Evolutionary conservation across 2,888 invertebrate species (phyloP).

Genomic region (Drosophila kambysellisi): DNA sequence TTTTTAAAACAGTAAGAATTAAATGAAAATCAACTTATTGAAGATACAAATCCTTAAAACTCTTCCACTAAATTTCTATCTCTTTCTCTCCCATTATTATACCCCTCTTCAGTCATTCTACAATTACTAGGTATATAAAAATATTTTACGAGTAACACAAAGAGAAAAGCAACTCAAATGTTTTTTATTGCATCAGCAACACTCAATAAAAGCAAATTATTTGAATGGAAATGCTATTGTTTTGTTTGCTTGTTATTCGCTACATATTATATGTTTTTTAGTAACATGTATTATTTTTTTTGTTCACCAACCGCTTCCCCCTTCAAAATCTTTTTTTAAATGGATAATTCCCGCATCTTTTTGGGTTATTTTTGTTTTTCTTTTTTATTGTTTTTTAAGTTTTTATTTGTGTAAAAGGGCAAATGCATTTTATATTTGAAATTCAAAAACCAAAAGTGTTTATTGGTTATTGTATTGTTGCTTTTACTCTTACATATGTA

Average conservation of each 20-base stretch:
- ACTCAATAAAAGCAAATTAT: constrained; percentile 82
- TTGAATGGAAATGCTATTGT: constrained; percentile 55
- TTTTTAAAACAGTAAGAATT: background rate
- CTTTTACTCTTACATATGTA: background rate
- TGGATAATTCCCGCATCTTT: constrained; percentile 32
- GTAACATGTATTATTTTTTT: constrained; percentile 18
- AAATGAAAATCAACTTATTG: background rate
- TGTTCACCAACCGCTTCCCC: background rate
- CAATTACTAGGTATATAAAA: constrained; percentile 22
- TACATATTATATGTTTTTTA: background rate
- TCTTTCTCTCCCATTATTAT: background rate
- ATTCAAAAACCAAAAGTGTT: constrained; percentile 46
- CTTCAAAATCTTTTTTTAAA: background rate
- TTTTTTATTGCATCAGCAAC: constrained; percentile 79
- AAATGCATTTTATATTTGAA: constrained; percentile 67
- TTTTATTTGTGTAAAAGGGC: constrained; percentile 42
- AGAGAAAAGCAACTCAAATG: constrained; percentile 59
- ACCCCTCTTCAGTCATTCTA: background rate
- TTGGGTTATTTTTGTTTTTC: background rate
- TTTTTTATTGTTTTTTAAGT: no score
- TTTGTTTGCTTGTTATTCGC: constrained; percentile 10
- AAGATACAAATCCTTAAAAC: background rate
- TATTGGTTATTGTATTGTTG: constrained; percentile 9
- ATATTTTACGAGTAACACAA: constrained; percentile 61
- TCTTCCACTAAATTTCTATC: background rate